Evolutionary conservation across 1,140 invertebrate genomes (phyloP), one percentile per base, ranked within the genome.

Genomic region (Laodelphax striatellus): DNA sequence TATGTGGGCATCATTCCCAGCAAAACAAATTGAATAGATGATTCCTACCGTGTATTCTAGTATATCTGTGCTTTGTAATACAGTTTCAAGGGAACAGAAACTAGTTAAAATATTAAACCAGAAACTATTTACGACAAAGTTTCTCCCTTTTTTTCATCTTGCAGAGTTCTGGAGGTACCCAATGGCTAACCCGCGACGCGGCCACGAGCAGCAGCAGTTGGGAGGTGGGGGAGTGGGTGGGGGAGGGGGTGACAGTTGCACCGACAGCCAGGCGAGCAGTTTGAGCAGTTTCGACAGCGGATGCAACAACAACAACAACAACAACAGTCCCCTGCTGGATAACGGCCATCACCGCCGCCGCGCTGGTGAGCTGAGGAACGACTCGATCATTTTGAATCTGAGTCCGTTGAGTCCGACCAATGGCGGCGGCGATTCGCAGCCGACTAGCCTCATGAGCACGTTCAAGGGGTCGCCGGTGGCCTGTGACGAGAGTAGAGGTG

Each of bases 131-230:
- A n/a, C n/a, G n/a, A n/a, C n/a, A n/a, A n/a, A n/a, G 6, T 28
- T 4, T 1, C 56, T 44, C 60, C 10, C 34, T 13, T 38, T 38
- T 38, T 38, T 72, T n/a, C n/a, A n/a, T n/a, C n/a, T n/a, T 72
- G 5, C 68, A 80, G 90, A 92, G 76, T 92, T 92, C 75, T 94
- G 92, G 92, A 82, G 89, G 59, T 93, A 92, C 71, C 85, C 84
- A 24, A 85, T 86, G 85, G 83, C 85, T 31, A 84, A 83, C 70
- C 82, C 84, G 6, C 82, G 84, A 57, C 73, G 70, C 61, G 70
- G 70, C 11, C 43, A 70, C 72, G 64, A 73, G 70, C 61, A 70
- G 71, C 54, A 72, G n/a, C n/a, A n/a, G n/a, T n/a, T n/a, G n/a
- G n/a, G n/a, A n/a, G n/a, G n/a, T n/a, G 66, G 69, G 6, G 70